Percentiles rank a stretch among this genome's conserved stretches.
These are phyloP conservation scores for Propsilocerus akamusi DNA, from an alignment of 1,140 invertebrate genomes.

Conservation along the genomic window DNA sequence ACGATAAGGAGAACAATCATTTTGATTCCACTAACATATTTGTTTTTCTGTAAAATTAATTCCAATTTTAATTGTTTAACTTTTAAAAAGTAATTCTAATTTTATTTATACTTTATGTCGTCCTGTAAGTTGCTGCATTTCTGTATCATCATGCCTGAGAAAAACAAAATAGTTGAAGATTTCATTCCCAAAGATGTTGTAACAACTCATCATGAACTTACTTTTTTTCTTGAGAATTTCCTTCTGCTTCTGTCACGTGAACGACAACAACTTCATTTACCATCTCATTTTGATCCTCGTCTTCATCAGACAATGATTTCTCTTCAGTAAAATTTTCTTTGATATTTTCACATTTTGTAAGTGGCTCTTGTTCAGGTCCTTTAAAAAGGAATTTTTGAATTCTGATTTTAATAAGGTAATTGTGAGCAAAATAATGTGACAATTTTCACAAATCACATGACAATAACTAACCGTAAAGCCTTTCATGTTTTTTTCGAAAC, in stretches of 20 bases:
- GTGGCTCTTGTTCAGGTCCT: background rate
- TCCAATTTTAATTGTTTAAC: conserved; percentile 17
- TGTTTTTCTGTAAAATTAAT: conserved; percentile 7
- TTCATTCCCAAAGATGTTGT: too few species aligned
- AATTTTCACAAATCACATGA: background rate
- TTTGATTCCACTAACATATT: conserved; percentile 16
- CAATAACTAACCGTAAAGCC: conserved; percentile 8
- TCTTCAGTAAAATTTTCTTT: background rate
- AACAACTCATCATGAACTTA: too few species aligned
- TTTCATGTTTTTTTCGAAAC: conserved; percentile 31
- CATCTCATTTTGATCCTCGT: background rate
- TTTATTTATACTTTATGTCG: background rate
- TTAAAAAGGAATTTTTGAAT: background rate
- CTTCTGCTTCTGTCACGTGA: too few species aligned
- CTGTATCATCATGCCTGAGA: too few species aligned
- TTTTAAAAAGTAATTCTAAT: conserved; percentile 6
- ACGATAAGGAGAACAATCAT: conserved; percentile 27
- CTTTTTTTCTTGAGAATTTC: too few species aligned
- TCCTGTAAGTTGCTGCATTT: background rate
- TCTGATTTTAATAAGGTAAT: background rate
- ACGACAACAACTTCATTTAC: background rate
- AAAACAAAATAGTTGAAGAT: too few species aligned
- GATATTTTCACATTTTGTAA: background rate
- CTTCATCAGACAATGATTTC: background rate
- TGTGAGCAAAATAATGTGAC: too few species aligned